Conservation (phyloP, 2,113 vertebrate genomes). For the Corythaixoides concolor region DNA sequence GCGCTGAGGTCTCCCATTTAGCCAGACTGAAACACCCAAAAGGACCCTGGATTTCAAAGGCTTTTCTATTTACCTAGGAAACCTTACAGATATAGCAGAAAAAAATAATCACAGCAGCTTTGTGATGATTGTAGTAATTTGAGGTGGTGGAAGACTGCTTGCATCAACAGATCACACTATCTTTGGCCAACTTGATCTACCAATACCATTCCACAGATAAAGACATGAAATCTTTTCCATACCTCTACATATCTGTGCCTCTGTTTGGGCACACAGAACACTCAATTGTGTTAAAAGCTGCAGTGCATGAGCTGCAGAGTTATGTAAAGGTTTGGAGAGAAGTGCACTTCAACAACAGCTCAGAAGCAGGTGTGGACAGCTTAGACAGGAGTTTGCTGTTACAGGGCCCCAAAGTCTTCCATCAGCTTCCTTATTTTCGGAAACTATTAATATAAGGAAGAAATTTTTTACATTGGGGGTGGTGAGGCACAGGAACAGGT, state of each 20-base stretch:
- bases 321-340: not conserved
- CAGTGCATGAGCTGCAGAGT: too few relatives aligned
- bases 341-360: not conserved
- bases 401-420: not conserved
- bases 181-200: not conserved
- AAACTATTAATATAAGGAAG: not conserved
- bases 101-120: not conserved
- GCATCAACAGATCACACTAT: not conserved
- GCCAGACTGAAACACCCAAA: not conserved
- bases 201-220: not conserved
- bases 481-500: too few relatives aligned
- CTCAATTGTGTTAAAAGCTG: not conserved
- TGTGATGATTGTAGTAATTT: not conserved
- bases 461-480: too few relatives aligned
- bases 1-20: not conserved
- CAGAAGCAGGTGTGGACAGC: not conserved
- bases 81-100: not conserved
- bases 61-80: not conserved
- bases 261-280: accelerated
- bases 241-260: not conserved
- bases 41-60: not conserved
- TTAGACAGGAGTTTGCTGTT: not conserved
- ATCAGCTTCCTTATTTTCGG: not conserved
- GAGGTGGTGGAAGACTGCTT: not conserved
- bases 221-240: not conserved